A percentile compares a stretch with the other conserved stretches of the same genome.
Conservation (phyloP, 2,888 invertebrate genomes). For the Oscheius myriophilus region DNA sequence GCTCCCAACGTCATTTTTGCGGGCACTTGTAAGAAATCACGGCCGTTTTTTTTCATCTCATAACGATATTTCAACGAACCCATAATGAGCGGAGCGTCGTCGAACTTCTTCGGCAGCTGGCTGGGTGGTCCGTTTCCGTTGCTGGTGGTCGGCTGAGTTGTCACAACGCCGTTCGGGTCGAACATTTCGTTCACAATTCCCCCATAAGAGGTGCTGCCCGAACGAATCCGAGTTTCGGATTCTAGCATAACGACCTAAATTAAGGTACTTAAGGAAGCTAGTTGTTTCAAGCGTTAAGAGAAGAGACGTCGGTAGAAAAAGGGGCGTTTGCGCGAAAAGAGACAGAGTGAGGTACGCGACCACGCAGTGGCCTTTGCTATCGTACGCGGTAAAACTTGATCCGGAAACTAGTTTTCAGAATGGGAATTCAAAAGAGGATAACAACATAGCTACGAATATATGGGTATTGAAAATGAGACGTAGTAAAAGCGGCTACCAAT, state of each 20-base stretch:
- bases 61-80: neutral
- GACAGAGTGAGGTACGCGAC: neutral
- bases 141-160: constrained; percentile 20
- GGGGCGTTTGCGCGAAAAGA: constrained; percentile 17
- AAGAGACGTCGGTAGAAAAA: neutral
- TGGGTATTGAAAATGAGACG: too few species aligned
- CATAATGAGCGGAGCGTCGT: constrained; percentile 22
- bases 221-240: neutral
- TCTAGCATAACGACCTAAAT: constrained; percentile 12
- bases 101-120: constrained; percentile 19
- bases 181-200: constrained; percentile 59
- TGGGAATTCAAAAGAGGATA: too few species aligned
- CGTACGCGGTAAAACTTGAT: too few species aligned
- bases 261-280: neutral
- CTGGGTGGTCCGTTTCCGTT: constrained; percentile 11
- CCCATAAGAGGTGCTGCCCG: constrained; percentile 41
- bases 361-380: too few species aligned
- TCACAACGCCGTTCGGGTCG: constrained; percentile 20
- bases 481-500: too few species aligned
- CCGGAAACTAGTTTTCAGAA: too few species aligned
- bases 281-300: neutral
- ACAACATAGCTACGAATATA: too few species aligned
- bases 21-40: too few species aligned
- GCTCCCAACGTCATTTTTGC: too few species aligned
- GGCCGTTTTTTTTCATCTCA: too few species aligned